Evolutionary conservation across 92 coral and sea anemone species (phyloP), one percentile per base, ranked within the genome.

Genomic region (Meandrina meandrites): DNA sequence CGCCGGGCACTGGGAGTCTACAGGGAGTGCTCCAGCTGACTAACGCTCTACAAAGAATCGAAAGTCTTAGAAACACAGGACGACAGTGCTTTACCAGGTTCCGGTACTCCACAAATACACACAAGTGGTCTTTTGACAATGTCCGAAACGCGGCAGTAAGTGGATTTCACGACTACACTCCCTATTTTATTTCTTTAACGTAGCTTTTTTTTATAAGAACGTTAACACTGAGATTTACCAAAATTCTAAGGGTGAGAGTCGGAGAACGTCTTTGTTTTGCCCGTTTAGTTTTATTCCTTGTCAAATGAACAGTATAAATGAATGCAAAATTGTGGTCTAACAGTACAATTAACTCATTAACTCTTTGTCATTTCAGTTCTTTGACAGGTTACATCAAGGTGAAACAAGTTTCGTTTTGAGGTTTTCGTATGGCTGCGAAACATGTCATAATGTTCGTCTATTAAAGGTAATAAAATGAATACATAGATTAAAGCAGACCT

Each of bases 391-490:
- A 22, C 77, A 73, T 22, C 5, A 22, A 18, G 50, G 28, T 21
- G 27, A 18, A 16, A 40, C 53, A 28, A 66, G 15, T 1, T 73
- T 73, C 77, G 21, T 8, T 8, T 35, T 73, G 35, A 34, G 37
- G 10, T 3, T 73, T 37, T 36, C 50, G 4, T 11, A 73, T 3
- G 21, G 48, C 48, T 73, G 77, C 17, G 18, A 36, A 3, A 35
- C 77, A 19, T 73, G 77, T 11, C 21, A 36, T 28, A 73, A 73
- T 37, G 77, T 73, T 73, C 77, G 77, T 21, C 77, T 73, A 17
- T 73, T 73, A 19, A 36, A 73, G 51, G 88, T 84, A 34, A 60
- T n/a, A 30, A n/a, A n/a, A n/a, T n/a, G n/a, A n/a, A n/a, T n/a
- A n/a, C n/a, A n/a, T n/a, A n/a, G n/a, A 1, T 40, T 40, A 40